Percentiles rank a stretch among this genome's conserved stretches.
Evolutionary conservation across 2,113 vertebrate species (phyloP).

Genomic region (Aegithalos caudatus): DNA sequence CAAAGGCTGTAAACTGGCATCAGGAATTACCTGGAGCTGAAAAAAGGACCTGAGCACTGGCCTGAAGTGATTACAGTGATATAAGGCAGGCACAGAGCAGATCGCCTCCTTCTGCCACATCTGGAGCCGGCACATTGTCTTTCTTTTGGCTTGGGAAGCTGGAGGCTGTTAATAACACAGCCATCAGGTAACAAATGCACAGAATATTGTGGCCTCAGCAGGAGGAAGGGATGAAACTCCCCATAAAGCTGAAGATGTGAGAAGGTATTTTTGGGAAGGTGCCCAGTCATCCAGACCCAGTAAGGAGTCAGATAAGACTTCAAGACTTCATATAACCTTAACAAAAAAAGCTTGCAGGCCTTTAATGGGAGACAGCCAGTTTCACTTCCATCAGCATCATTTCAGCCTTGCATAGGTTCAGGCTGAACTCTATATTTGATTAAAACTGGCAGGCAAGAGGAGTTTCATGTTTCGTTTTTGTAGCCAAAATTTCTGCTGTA

Average conservation of each 20-base stretch:
- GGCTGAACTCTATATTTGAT: slow-evolving; percentile 4
- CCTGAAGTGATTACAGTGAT: slow-evolving; percentile 16
- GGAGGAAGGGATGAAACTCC: slow-evolving; percentile 58
- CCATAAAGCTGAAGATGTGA: slow-evolving; percentile 60
- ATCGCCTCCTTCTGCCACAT: neutral
- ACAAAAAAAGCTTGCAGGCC: neutral
- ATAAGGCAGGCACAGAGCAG: slow-evolving; percentile 5
- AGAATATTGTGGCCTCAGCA: slow-evolving; percentile 55
- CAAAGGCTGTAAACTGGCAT: neutral
- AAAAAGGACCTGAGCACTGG: neutral
- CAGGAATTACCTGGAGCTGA: neutral
- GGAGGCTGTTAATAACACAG: slow-evolving; percentile 42
- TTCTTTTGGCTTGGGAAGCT: neutral
- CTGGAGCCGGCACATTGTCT: neutral
- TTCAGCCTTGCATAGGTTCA: neutral
- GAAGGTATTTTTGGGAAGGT: slow-evolving; percentile 62
- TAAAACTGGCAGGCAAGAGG: slow-evolving; percentile 2
- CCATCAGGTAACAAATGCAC: slow-evolving; percentile 13
- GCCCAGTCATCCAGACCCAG: slow-evolving; percentile 49
- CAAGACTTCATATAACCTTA: slow-evolving; percentile 7
- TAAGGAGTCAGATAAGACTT: slow-evolving; percentile 52
- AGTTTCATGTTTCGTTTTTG: neutral
- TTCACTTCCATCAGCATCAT: neutral
- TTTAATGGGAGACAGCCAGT: slow-evolving; percentile 47
- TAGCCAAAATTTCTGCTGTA: slow-evolving; percentile 12